Evolutionary conservation across 23 tunicate species (phyloP), one percentile per base, ranked within the genome.

Genomic region (Styela clava): DNA sequence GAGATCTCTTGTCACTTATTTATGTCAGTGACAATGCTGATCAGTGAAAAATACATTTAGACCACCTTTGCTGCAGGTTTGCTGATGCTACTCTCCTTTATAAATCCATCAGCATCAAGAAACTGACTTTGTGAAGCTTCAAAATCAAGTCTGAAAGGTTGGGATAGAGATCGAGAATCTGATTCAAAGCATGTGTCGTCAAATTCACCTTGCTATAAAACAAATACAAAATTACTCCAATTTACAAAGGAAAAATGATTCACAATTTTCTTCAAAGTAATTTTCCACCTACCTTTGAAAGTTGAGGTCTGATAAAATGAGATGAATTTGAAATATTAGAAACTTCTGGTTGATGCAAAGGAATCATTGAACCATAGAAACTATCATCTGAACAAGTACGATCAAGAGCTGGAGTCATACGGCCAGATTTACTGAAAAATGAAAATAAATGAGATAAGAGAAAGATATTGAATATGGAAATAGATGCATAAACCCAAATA

Each of bases 81-180:
- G 5, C 32, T 34, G 35, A 71, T 71, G 16, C 88, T 91, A 1
- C 85, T 34, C 32, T 91, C 90, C 70, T 86, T 86, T 30, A 91
- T 86, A 35, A 91, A 91, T 18, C 97, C 97, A 73, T 91, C 87
- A 19, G 97, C 82, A 72, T 91, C 97, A 36, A 91, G 79, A 63
- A 85, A 85, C 62, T 91, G 97, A 5, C 81, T 76, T 37, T 76
- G 81, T 34, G 81, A 76, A 76, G 81, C 62, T 44, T 76, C 81
- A 26, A 76, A 76, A 44, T 76, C 81, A 52, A 76, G 65, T 33
- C 65, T 52, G 33, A 76, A 76, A 9, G 81, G 81, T 52, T 44
- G 81, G 35, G 77, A 71, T 5, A 71, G 77, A 76, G 65, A 76
- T 44, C 31, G 81, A 25, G 81, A 76, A 76, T 76, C 65, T 0